Evolutionary conservation across 35 echinoderm and acorn worm genomes (phyloP).

Genomic region (Stichopus chloronotus): DNA sequence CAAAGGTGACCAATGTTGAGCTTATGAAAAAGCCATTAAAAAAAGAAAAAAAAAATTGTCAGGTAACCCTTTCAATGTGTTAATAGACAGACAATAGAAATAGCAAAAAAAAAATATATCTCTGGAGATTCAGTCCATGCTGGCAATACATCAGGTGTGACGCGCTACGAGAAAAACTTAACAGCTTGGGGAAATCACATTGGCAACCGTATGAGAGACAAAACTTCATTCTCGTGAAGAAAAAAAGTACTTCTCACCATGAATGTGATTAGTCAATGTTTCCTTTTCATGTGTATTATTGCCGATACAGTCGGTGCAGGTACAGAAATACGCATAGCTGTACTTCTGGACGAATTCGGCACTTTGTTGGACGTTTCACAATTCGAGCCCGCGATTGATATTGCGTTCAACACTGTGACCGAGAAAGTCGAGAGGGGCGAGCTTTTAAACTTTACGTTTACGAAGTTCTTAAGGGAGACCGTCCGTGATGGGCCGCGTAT

Average conservation of each 20-base stretch:
- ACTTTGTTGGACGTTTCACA: background rate
- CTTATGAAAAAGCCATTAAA: background rate
- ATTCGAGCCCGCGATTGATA: slow-evolving; percentile 1
- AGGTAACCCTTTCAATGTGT: background rate
- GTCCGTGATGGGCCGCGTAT: background rate
- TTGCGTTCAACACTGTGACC: background rate
- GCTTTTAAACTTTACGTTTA: slow-evolving; percentile 11
- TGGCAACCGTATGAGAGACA: background rate
- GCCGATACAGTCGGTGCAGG: background rate
- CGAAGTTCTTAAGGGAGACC: background rate
- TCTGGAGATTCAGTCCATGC: background rate
- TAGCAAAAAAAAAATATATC: background rate
- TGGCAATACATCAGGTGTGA: background rate
- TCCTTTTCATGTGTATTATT: background rate
- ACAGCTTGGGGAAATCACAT: too few relatives aligned
- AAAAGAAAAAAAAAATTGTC: background rate
- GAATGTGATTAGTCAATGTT: background rate
- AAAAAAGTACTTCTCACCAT: background rate
- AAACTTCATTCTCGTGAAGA: background rate
- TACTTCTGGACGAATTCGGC: background rate
- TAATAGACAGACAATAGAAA: background rate
- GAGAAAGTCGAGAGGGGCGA: background rate
- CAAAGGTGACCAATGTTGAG: background rate
- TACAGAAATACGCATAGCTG: background rate
- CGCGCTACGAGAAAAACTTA: too few relatives aligned